Base-by-base conservation (phyloP, 2,888 invertebrate genomes). In the Ephialtes manifestator region DNA sequence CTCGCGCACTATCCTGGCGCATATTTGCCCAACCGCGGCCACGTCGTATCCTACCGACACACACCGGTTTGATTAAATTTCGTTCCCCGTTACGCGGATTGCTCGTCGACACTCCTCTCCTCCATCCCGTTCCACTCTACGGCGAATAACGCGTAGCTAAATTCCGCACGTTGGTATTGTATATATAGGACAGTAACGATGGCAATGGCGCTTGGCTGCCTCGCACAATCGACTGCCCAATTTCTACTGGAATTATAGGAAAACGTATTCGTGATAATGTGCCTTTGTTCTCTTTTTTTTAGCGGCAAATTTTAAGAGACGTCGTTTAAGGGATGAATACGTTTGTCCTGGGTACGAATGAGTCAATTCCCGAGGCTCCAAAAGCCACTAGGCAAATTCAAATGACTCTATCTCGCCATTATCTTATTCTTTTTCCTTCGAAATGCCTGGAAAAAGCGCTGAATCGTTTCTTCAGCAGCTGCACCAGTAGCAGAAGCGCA, bases 41-140 rank as follows among this genome's bases (percentile, higher is more conserved):
- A 85, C 87, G 86, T 89, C 89, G 89, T 87, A 86, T 88, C 87
- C 86, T 88, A 89, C 89, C 87, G 88, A 85, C 87, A 87, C 87
- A 88, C 90, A 89, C 82, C 88, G 86, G 89, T 92, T 92, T 92
- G 92, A 92, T 92, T 92, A 91, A 92, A 92, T 91, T 92, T 87
- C 89, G 88, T 88, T 89, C 88, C 84, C 90, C 87, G 88, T 87
- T 89, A 89, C 89, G 88, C 87, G 89, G 87, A 90, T 89, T 89
- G 87, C 87, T 74, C 87, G 87, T 85, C 86, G 81, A 86, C 83
- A 77, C 84, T 85, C 78, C 77, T 28, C 75, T 39, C 84, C 85
- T 78, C 84, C 78, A 71, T 48, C 72, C 58, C 46, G 28, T 55
- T 48, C 67, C 24, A 39, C 39, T 43, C 78, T 46, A 72, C 63